Evolutionary conservation across 2,888 invertebrate genomes (phyloP).

Genomic region (Eugnorisma glareosa): DNA sequence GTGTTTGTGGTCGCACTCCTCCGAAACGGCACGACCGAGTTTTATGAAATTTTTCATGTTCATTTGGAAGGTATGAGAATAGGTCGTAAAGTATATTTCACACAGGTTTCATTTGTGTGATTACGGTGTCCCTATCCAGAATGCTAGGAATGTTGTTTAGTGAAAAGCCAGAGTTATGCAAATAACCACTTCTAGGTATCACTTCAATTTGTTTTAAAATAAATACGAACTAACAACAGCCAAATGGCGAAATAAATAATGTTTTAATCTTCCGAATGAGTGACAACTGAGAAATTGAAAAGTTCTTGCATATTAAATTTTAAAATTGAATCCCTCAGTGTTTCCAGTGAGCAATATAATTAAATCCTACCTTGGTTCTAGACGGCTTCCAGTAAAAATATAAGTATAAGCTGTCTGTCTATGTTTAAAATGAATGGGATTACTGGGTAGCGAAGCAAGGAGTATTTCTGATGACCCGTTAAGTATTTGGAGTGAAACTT

Average conservation of each 20-base stretch:
- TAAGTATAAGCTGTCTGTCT: constrained; percentile 8
- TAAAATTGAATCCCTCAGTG: constrained; percentile 54
- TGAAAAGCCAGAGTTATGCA: too few species aligned
- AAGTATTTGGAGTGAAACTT: background rate
- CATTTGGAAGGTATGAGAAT: too few species aligned
- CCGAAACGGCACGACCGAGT: too few species aligned
- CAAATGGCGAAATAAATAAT: constrained; percentile 17
- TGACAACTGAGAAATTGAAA: constrained; percentile 55
- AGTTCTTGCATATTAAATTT: constrained; percentile 63
- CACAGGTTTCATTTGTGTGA: too few species aligned
- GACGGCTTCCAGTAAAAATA: constrained; percentile 40
- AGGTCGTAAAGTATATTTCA: too few species aligned
- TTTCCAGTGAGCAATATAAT: constrained; percentile 58
- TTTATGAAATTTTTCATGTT: too few species aligned
- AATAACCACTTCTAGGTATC: background rate
- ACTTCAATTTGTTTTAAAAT: background rate
- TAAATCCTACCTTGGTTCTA: constrained; percentile 47
- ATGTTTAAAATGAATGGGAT: constrained; percentile 31
- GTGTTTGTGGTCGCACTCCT: too few species aligned
- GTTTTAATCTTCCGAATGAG: constrained; percentile 46
- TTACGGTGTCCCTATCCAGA: too few species aligned
- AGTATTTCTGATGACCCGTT: background rate
- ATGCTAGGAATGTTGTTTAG: too few species aligned
- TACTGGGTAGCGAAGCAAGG: background rate
- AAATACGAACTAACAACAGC: background rate